Percentiles rank a stretch among this genome's conserved stretches.
Evolutionary conservation across 2,797 vertebrate species (phyloP).

Genomic region (Ibycter americanus): DNA sequence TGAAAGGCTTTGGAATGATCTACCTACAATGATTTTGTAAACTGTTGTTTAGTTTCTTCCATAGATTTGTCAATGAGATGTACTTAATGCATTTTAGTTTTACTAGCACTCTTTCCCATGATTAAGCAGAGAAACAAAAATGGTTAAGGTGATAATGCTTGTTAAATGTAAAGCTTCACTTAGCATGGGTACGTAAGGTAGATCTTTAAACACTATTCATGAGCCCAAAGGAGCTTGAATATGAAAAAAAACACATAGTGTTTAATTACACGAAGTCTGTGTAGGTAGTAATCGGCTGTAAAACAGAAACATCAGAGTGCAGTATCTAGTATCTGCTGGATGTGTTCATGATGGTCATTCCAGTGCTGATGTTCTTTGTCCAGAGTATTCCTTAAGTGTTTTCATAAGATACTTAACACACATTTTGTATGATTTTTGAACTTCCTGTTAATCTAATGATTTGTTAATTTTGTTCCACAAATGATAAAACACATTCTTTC

Average conservation of each 20-base stretch:
- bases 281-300: neutral
- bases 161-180: neutral
- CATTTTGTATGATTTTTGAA: neutral
- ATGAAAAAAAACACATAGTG: rapidly evolving
- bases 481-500: neutral
- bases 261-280: neutral
- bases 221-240: neutral
- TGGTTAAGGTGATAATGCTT: neutral
- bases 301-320: neutral
- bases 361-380: neutral
- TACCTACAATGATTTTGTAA: neutral
- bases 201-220: neutral
- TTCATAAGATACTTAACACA: neutral
- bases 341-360: neutral
- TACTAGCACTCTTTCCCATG: neutral
- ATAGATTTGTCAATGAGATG: neutral
- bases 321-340: neutral
- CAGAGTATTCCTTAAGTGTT: neutral
- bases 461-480: neutral
- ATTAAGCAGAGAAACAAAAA: neutral
- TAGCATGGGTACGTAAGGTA: neutral
- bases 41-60: neutral
- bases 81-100: neutral
- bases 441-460: neutral
- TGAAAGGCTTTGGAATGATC: neutral